Evolutionary conservation across 1,140 invertebrate genomes (phyloP), one percentile per base, ranked within the genome.

Genomic region (Andrena cerasifolii): DNA sequence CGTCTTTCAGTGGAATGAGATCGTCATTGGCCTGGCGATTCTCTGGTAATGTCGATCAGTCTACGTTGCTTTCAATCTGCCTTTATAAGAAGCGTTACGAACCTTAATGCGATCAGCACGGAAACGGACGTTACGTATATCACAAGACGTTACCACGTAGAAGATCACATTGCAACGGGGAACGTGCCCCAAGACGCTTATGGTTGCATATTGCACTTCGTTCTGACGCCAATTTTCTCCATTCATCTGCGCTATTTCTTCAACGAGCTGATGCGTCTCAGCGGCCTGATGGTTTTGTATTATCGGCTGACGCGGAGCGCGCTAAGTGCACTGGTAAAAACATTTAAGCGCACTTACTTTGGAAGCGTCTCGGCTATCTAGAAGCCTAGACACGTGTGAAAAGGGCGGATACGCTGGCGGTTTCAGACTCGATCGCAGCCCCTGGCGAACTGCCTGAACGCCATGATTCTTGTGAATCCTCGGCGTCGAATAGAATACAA

Each of bases 161-260:
- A 94, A 65, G 90, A 94, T 83, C 93, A 93, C 73, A 91, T 93
- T 45, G 92, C 93, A 80, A 90, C 89, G 79, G 89, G 90, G 78
- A 90, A 86, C 36, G 92, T 94, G 76, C 73, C 79, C 53, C 71
- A 86, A 36, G 86, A 90, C n/a, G 91, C 91, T n/a, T 93, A 94
- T 82, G 93, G 85, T 4, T 88, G 92, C 56, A 83, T 95, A 0
- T 85, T 93, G 67, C 93, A 94, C 78, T 93, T 94, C 80, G 89
- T 93, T 26, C 66, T 95, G 3, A 93, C 93, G 62, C 95, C 95
- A 16, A 93, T 94, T 18, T 94, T 95, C 80, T 91, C 93, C 43
- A 91, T 92, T 36, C 92, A 94, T 73, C 90, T 93, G 0, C 94
- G 93, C 77, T 93, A 93, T 89, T 95, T 94, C 77, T 86, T 95